Percentiles rank a stretch among this genome's conserved stretches.
Conservation (phyloP, 1,140 invertebrate species). For the Ericerus pela region DNA sequence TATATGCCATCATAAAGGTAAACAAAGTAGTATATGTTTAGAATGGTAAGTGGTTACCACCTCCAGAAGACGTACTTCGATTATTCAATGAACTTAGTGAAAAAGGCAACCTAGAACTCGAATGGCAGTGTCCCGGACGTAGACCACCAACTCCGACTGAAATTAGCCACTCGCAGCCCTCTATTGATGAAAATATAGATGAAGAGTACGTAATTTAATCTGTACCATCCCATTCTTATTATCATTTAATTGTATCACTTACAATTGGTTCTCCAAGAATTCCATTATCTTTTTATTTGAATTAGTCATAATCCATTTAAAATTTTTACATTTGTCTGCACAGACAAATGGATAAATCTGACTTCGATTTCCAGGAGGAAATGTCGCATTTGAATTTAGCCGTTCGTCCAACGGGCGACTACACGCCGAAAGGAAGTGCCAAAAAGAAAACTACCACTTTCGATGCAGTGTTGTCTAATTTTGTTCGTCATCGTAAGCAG, state of each 20-base stretch:
- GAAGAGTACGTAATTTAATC: constrained; percentile 12
- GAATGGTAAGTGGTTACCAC: constrained; percentile 22
- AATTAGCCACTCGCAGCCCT: constrained; percentile 7
- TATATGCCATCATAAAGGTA: not conserved
- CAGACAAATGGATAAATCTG: constrained; percentile 27
- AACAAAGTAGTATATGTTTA: not conserved
- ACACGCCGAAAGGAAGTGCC: constrained; percentile 29
- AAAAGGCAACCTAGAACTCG: constrained; percentile 24
- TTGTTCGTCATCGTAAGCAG: constrained; percentile 30
- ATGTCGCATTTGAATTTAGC: constrained; percentile 23
- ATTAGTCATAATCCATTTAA: not conserved
- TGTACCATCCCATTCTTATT: constrained; percentile 15
- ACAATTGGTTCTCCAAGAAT: constrained; percentile 14
- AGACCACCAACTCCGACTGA: constrained; percentile 26
- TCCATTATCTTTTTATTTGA: not conserved
- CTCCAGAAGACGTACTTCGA: constrained; percentile 24
- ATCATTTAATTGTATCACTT: not conserved
- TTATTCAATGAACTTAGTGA: constrained; percentile 27
- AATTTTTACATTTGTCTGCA: constrained; percentile 7
- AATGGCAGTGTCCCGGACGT: constrained; percentile 31
- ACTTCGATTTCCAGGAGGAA: constrained; percentile 33
- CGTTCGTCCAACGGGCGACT: constrained; percentile 20
- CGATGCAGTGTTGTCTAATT: constrained; percentile 32
- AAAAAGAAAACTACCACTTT: constrained; percentile 34
- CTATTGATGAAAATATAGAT: constrained; percentile 16